Evolutionary conservation across 2,888 invertebrate genomes (phyloP), one percentile per base, ranked within the genome.

Genomic region (Quadroppia sp.): DNA sequence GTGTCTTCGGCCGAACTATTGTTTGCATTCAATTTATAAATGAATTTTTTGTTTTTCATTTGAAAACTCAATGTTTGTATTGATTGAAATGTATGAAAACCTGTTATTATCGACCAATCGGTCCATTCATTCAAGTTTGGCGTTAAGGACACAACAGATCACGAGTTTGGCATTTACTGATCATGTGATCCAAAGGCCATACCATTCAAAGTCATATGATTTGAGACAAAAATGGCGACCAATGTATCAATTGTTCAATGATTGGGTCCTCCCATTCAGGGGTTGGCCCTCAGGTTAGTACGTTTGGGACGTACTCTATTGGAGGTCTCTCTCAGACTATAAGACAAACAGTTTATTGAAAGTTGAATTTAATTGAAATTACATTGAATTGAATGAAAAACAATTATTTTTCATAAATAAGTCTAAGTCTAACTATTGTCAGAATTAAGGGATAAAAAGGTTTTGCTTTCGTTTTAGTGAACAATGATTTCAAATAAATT

Each of bases 61-160:
- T 61, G 53, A 23, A 23, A 4, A 53, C 9, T n/a, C 1, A 17
- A 20, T 53, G 23, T 56, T 56, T 25, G 15, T 42, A 42, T 11
- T 15, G 15, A 42, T 42, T 11, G 45, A 25, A 25, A 56, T 2
- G 1, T 20, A 20, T 56, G 2, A 61, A 61, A 17, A 61, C 59
- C 59, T 61, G 59, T 61, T 61, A 61, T 61, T 61, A 28, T 61
- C 59, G 25, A 30, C 25, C 28, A 61, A 30, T 25, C 30, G 30
- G 59, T 61, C 59, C 59, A 61, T 61, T 61, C 4, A 61, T 61
- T 61, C 30, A 61, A 61, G 32, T 61, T 61, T 61, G 30, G 59
- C 59, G 30, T 23, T 23, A 25, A 61, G 30, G 11, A 7, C 7
- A 11, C 11, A 61, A 61, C 28, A 61, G 59, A 32, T 61, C 59